A percentile compares a stretch with the other conserved stretches of the same genome.
Evolutionary conservation across 2,888 invertebrate genomes (phyloP).

Genomic region (Drosophila differens): DNA sequence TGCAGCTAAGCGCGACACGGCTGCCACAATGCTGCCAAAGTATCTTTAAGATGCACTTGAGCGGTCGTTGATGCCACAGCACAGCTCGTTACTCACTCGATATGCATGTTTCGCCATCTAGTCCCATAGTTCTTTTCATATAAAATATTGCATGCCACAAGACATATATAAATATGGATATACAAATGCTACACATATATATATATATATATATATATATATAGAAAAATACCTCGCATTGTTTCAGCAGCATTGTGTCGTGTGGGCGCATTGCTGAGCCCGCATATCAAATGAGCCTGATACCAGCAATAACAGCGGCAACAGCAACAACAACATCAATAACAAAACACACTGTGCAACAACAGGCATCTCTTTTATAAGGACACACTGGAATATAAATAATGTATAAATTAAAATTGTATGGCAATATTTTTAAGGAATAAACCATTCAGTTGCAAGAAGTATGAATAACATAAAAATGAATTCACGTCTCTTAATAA

Average conservation of each 20-base stretch:
- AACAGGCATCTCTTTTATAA: slow-evolving; percentile 18
- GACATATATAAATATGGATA: slow-evolving; percentile 3
- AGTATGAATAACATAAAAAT: not conserved
- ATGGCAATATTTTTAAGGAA: not conserved
- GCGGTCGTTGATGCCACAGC: slow-evolving; percentile 75
- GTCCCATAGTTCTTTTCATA: slow-evolving; percentile 17
- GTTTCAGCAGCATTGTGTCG: slow-evolving; percentile 70
- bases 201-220: slow-evolving; percentile 3
- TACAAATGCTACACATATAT: slow-evolving; percentile 5
- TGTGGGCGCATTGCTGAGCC: slow-evolving; percentile 75
- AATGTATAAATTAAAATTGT: not conserved
- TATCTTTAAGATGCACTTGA: slow-evolving; percentile 81
- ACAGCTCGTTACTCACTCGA: slow-evolving; percentile 65
- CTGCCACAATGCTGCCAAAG: slow-evolving; percentile 67
- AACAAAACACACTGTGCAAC: slow-evolving; percentile 65
- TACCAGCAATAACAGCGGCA: slow-evolving; percentile 23
- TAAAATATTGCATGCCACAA: slow-evolving; percentile 45
- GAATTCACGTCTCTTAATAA: rapidly evolving
- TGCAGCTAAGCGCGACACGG: slow-evolving; percentile 48
- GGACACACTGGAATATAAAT: not conserved
- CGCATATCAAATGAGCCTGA: slow-evolving; percentile 76
- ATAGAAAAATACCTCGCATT: slow-evolving; percentile 70
- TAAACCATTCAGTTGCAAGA: not conserved
- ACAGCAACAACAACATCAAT: slow-evolving; percentile 43
- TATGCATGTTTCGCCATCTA: slow-evolving; percentile 45